A percentile compares a stretch with the other conserved stretches of the same genome.
Conservation (phyloP, 2,113 vertebrate genomes). For the Casuarius casuarius region DNA sequence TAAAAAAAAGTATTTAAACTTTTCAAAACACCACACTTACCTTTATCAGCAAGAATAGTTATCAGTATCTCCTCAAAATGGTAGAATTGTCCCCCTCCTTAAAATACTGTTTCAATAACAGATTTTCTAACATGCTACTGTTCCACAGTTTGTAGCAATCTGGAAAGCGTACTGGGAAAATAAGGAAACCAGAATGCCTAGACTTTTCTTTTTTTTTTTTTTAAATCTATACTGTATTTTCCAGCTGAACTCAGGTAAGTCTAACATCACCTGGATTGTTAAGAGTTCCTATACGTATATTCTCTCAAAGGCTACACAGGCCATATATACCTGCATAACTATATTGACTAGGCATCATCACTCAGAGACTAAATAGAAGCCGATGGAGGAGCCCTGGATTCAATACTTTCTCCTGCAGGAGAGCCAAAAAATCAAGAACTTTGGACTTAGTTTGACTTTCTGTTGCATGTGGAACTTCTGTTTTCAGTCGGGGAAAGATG, state of each 20-base stretch:
- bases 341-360: not conserved
- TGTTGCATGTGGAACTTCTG: not conserved
- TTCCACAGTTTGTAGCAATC: not conserved
- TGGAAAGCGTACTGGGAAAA: not conserved
- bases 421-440: not conserved
- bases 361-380: not conserved
- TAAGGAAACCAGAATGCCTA: not conserved
- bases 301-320: not conserved
- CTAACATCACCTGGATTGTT: not conserved
- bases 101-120: not conserved
- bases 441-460: not conserved
- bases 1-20: not conserved
- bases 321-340: not conserved
- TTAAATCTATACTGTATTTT: not conserved
- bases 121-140: not conserved
- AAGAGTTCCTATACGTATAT: not conserved
- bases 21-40: fast-evolving
- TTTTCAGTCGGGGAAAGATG: not conserved
- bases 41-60: not conserved
- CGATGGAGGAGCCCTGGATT: not conserved
- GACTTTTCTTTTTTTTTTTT: not conserved
- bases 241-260: not conserved
- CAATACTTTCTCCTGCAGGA: not conserved
- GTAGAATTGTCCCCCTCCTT: not conserved
- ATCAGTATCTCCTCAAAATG: not conserved